Percentiles rank a stretch among this genome's conserved stretches.
These are phyloP conservation scores for Zonitis immaculata DNA, from an alignment of 2,888 invertebrate species.

Conservation along the genomic window DNA sequence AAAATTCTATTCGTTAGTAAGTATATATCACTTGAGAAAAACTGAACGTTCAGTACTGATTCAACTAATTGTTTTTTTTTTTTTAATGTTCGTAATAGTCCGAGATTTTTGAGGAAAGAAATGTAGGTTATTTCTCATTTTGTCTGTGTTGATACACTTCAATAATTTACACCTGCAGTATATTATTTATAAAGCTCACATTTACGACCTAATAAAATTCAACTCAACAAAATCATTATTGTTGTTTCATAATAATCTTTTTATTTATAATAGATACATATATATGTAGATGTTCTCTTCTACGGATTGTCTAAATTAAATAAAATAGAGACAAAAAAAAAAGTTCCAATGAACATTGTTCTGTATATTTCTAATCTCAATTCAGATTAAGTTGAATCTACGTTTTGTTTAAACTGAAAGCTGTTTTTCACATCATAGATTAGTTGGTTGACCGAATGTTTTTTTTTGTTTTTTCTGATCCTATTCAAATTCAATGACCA, in stretches of 20 bases:
- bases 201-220: slow-evolving; percentile 14
- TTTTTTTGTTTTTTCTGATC: not conserved
- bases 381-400: not conserved
- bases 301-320: no score
- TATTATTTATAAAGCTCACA: slow-evolving; percentile 10
- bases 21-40: not conserved
- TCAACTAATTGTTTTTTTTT: no score
- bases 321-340: no score
- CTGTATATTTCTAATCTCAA: not conserved
- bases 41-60: slow-evolving; percentile 10
- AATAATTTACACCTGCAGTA: slow-evolving; percentile 17
- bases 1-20: not conserved
- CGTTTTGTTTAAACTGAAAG: not conserved
- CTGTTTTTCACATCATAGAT: not conserved
- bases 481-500: not conserved
- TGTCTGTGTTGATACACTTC: slow-evolving; percentile 15
- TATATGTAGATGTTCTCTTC: no score
- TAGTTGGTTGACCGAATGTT: slow-evolving; percentile 1
- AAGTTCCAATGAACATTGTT: not conserved
- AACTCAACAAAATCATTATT: slow-evolving; percentile 8
- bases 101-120: no score
- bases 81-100: no score
- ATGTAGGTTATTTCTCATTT: no score
- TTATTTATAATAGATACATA: no score
- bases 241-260: slow-evolving; percentile 2